phyloP scores from a whole-genome alignment of 2,797 vertebrate genomes.

The Danio aesculapii region DNA sequence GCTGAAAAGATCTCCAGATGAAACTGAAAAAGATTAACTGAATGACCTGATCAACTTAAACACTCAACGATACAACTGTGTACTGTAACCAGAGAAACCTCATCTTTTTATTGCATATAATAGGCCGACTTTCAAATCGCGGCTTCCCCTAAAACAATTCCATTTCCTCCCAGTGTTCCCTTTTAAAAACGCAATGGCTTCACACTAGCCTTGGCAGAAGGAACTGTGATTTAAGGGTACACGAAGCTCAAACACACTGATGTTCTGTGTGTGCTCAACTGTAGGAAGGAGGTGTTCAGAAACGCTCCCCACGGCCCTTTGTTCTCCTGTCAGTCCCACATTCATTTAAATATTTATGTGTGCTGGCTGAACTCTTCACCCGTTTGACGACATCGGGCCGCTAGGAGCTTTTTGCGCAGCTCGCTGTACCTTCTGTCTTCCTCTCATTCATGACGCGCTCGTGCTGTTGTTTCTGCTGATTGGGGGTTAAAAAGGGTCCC shows the following conservation, averaged over 20 bases:
- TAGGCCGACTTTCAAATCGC: background rate
- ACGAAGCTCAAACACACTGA: background rate
- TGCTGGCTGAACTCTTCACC: conserved; percentile 77
- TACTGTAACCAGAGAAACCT: background rate
- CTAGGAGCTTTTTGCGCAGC: conserved; percentile 42
- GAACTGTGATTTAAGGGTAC: background rate
- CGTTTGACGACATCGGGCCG: conserved; percentile 70
- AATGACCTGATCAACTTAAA: background rate
- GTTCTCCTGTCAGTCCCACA: conserved; percentile 80
- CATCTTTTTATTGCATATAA: background rate
- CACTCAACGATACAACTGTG: background rate
- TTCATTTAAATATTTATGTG: conserved; percentile 82
- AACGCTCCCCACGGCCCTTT: conserved; percentile 68
- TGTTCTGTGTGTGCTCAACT: conserved; percentile 20
- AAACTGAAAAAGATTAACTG: background rate
- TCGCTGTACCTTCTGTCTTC: conserved; percentile 54
- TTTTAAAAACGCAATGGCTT: background rate
- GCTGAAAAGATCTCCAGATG: background rate
- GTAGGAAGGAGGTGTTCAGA: conserved; percentile 67
- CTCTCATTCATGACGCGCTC: conserved; percentile 55
- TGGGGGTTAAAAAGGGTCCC: conserved; percentile 47
- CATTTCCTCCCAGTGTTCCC: conserved; percentile 8
- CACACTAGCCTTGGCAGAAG: conserved; percentile 12
- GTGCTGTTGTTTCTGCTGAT: conserved; percentile 45
- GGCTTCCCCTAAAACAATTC: background rate